Base-by-base conservation (phyloP, 2,888 invertebrate genomes). In the Rapana venosa region DNA sequence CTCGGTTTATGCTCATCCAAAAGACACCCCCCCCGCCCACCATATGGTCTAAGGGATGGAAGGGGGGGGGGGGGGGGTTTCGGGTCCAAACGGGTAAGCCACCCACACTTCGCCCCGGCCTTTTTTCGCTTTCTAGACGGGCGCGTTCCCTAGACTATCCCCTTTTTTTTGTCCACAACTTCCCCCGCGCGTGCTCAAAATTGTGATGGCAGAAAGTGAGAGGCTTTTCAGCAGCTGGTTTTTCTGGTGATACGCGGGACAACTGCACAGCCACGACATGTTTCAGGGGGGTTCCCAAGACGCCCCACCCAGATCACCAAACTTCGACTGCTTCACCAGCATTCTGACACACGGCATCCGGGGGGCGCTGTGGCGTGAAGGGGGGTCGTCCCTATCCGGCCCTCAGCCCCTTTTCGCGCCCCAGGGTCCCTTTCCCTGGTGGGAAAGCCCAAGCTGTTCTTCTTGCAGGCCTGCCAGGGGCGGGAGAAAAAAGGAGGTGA, bases 391-490 rank as follows among this genome's bases (percentile, higher is more conserved):
- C 74, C 88, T 61, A 94, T 95, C 32, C 91, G 92, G 74, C 93
- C 93, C 22, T 66, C 94, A 20, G 56, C 91, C 22, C 91, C 90
- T 74, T 94, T 95, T 77, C 93, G 93, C 26, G 91, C 94, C 0
- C 91, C 92, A 58, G 89, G 91, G 1, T 96, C 95, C 90, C 93
- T 92, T 0, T 91, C 92, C 0, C 92, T 96, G 70, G 92, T 92
- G 15, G 94, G 94, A 30, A 96, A 96, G 92, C 95, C 95, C 35
- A 96, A 96, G 86, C 91, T 96, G 58, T 96, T 95, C 91, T 95
- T 95, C 90, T 92, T 95, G 35, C 95, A 95, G 87, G 94, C 95
- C 11, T 96, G 96, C 91, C 95, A 95, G 61, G 95, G 95, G 6
- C n/a, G n/a, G n/a, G n/a, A n/a, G n/a, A n/a, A n/a, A n/a, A n/a